Evolutionary conservation across 2,888 invertebrate genomes (phyloP).

Genomic region (Sminthurides aquaticus): DNA sequence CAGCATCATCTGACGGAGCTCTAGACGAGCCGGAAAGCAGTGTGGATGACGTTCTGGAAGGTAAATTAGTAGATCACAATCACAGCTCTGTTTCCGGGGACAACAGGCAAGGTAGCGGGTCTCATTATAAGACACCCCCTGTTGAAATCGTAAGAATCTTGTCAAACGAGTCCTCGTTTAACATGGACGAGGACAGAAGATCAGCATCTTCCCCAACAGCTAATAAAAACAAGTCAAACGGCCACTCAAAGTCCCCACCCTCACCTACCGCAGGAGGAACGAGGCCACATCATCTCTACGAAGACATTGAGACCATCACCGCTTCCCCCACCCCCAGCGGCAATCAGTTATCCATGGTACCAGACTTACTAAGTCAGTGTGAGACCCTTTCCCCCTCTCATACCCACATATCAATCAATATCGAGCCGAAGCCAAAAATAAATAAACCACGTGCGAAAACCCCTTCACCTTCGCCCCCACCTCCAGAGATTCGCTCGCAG

Average conservation of each 20-base stretch:
- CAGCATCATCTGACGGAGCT: conserved; percentile 30
- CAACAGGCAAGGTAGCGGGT: background rate
- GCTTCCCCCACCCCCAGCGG: conserved; percentile 25
- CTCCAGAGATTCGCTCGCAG: background rate
- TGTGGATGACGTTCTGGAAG: conserved; percentile 1
- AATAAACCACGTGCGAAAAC: background rate
- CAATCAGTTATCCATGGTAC: conserved; percentile 37
- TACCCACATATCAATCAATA: conserved; percentile 39
- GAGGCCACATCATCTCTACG: conserved; percentile 22
- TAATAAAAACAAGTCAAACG: conserved; percentile 8
- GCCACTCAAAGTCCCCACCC: conserved; percentile 5
- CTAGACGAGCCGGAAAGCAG: conserved; percentile 10
- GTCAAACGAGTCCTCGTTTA: conserved; percentile 10
- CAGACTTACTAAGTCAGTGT: conserved; percentile 42
- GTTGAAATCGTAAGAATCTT: conserved; percentile 16
- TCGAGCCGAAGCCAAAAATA: conserved; percentile 20
- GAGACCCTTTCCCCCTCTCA: conserved; percentile 31
- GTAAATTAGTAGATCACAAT: background rate
- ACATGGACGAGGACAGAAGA: too few relatives aligned
- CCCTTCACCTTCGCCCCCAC: background rate
- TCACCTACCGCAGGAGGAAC: background rate
- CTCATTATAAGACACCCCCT: conserved; percentile 9
- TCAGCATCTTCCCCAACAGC: too few relatives aligned
- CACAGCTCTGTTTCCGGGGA: background rate
- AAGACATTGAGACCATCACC: conserved; percentile 29